Evolutionary conservation across 1,140 invertebrate species (phyloP).

Genomic region (Orussus abietinus): DNA sequence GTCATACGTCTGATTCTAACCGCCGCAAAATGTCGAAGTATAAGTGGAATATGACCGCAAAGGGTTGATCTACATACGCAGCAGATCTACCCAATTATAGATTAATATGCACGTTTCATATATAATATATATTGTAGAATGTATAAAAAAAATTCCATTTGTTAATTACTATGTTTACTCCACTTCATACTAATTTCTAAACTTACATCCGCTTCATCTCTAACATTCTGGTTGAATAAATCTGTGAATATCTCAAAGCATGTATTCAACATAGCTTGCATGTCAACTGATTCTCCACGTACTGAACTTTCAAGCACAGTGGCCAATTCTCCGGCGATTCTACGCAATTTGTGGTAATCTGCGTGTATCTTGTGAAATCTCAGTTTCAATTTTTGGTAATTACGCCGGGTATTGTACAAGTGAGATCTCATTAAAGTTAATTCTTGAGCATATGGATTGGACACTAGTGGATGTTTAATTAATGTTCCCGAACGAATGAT

Average conservation of each 20-base stretch:
- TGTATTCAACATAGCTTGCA: constrained; percentile 49
- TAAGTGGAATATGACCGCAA: too few species aligned
- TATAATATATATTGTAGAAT: too few species aligned
- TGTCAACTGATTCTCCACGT: constrained; percentile 55
- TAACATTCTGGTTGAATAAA: constrained; percentile 41
- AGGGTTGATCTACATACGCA: constrained; percentile 3
- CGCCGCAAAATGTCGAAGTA: too few species aligned
- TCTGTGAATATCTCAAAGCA: constrained; percentile 54
- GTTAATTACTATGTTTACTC: too few species aligned
- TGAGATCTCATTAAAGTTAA: constrained; percentile 25
- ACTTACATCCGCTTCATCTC: constrained; percentile 14
- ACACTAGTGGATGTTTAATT: constrained; percentile 17
- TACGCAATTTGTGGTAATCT: constrained; percentile 47
- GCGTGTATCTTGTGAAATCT: constrained; percentile 45
- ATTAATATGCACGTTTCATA: too few species aligned
- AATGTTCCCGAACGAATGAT: constrained; percentile 14
- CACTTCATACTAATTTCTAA: too few species aligned
- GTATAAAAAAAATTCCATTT: too few species aligned
- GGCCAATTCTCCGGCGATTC: constrained; percentile 58
- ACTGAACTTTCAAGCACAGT: constrained; percentile 58
- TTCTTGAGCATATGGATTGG: constrained; percentile 22
- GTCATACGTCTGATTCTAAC: too few species aligned
- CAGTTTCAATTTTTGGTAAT: constrained; percentile 43
- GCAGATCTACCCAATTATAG: constrained; percentile 1
- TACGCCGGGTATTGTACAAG: constrained; percentile 30